A percentile compares a stretch with the other conserved stretches of the same genome.
Conservation (phyloP, 2,113 vertebrate species). For the Podarcis raffonei region DNA sequence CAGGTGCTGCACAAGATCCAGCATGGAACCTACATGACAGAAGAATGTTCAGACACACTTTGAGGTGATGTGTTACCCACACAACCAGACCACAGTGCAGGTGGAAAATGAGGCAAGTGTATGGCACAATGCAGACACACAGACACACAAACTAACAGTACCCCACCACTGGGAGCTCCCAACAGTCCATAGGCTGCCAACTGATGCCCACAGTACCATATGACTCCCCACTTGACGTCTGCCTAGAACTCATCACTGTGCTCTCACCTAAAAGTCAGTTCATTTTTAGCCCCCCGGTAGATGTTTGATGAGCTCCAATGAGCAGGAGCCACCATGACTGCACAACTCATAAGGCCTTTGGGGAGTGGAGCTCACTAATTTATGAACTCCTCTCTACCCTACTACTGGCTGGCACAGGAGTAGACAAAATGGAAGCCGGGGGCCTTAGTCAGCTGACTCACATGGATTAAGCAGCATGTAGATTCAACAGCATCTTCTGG, state of each 20-base stretch:
- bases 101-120: slow-evolving; percentile 12
- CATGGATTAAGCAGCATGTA: not conserved
- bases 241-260: not conserved
- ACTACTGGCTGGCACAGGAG: not conserved
- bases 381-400: not conserved
- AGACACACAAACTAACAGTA: not conserved
- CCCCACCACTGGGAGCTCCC: not conserved
- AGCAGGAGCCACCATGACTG: not conserved
- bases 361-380: not conserved
- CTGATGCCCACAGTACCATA: not conserved
- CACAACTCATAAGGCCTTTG: not conserved
- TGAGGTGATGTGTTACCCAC: slow-evolving; percentile 4
- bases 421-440: not conserved
- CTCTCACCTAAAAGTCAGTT: too few relatives aligned
- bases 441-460: too few relatives aligned
- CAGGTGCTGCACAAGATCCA: slow-evolving; percentile 85
- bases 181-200: not conserved
- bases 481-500: not conserved
- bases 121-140: not conserved
- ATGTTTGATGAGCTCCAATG: not conserved
- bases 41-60: slow-evolving; percentile 70
- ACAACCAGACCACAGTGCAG: slow-evolving; percentile 28
- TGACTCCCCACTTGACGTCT: not conserved
- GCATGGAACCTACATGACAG: slow-evolving; percentile 83
- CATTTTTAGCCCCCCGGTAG: not conserved